Conservation (phyloP, 2,113 vertebrate species). For the Hippocampus abdominalis region DNA sequence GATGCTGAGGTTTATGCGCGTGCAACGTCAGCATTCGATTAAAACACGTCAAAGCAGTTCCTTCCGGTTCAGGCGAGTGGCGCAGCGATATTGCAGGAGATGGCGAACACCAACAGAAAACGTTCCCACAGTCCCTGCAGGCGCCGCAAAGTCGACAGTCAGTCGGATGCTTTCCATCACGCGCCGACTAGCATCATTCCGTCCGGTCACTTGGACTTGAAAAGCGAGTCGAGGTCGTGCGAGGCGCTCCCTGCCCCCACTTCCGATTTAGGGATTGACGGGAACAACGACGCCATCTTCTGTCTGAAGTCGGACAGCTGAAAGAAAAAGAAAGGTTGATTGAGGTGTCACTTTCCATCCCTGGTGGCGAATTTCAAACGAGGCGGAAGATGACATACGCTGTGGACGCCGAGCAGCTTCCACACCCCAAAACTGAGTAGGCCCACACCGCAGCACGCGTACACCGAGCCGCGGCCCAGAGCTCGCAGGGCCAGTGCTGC, state of each 20-base stretch:
- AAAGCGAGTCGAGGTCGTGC: background rate
- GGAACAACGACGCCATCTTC: background rate
- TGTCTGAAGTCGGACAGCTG: background rate
- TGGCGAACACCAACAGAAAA: background rate
- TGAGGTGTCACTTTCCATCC: background rate
- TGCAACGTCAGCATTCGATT: too few species aligned
- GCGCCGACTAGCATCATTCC: background rate
- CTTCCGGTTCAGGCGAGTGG: too few species aligned
- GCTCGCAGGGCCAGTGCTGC: background rate
- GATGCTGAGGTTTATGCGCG: too few species aligned
- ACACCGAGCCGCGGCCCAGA: background rate
- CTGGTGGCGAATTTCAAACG: too few species aligned
- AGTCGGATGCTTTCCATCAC: too few species aligned
- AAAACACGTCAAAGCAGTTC: too few species aligned
- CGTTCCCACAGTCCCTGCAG: background rate
- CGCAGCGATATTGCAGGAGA: too few species aligned
- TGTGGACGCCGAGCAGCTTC: background rate
- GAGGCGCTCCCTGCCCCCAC: background rate
- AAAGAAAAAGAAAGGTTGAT: background rate
- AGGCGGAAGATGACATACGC: background rate
- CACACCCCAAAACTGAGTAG: background rate
- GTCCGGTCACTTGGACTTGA: background rate
- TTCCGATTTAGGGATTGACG: background rate
- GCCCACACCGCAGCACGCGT: background rate
- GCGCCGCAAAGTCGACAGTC: background rate